Evolutionary conservation across 2,888 invertebrate genomes (phyloP).

Genomic region (Acanthosepion esculentum): DNA sequence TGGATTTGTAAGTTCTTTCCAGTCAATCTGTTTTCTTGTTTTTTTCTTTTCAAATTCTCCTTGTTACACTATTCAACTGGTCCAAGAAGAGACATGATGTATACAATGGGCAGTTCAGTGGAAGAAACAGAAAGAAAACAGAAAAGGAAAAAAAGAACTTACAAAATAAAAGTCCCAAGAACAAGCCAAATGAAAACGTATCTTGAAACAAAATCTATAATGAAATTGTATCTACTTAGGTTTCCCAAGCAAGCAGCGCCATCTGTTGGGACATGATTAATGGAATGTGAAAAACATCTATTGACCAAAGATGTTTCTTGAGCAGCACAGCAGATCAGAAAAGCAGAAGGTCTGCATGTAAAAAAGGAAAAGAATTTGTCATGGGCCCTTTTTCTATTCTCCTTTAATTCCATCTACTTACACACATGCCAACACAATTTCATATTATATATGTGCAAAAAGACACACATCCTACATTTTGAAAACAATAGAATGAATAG

Average conservation of each 20-base stretch:
- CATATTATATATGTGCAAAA: no score
- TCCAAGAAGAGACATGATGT: background rate
- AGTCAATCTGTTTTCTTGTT: background rate
- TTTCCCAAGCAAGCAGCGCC: background rate
- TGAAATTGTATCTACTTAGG: conserved; percentile 4
- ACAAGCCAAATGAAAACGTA: background rate
- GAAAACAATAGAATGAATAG: no score
- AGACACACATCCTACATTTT: no score
- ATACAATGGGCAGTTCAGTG: background rate
- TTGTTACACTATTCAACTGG: background rate
- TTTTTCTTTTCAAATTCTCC: background rate
- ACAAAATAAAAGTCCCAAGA: background rate
- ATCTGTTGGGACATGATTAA: background rate
- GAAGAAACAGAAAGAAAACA: background rate
- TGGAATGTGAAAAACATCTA: background rate
- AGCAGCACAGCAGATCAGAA: background rate
- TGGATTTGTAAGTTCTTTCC: background rate
- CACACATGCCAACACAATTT: no score
- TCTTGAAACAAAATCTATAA: background rate
- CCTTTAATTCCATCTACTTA: background rate
- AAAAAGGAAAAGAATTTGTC: background rate
- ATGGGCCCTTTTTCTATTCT: background rate
- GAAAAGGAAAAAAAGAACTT: background rate
- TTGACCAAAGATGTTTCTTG: background rate
- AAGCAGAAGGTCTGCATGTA: background rate